Evolutionary conservation across 2,113 vertebrate genomes (phyloP), one percentile per base, ranked within the genome.

Genomic region (Acinonyx jubatus): DNA sequence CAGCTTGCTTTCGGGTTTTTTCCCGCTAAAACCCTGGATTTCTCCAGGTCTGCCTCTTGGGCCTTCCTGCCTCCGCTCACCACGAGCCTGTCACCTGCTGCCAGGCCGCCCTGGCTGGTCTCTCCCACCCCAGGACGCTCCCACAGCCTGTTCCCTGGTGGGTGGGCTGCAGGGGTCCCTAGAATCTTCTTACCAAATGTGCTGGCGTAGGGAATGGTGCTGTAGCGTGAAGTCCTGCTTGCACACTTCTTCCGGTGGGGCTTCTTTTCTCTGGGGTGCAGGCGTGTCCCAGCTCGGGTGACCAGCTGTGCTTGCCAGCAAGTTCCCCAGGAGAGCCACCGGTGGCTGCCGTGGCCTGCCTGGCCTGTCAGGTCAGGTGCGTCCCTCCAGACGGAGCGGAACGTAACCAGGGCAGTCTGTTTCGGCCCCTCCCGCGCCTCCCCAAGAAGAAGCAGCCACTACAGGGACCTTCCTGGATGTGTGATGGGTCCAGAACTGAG

Each of bases 181-280:
- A 10, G 19, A 10, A n/a, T 31, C 71, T 41, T 50, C 74, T 69
- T 48, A n/a, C n/a, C 27, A 29, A 27, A 48, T 16, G 23, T 83
- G 83, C 45, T 5, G 0, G 3, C 4, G 0, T 25, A 12, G 29
- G 90, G 45, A 73, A 55, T 9, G 66, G 31, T 55, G 36, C 79
- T 88, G 33, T 7, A 5, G 78, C 41, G 6, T 23, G 9, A 19
- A 36, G 0, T 9, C 27, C 5, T 31, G 71, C 52, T 66, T 45
- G 33, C 6, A 10, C 6, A 0, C 7, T 0, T 27, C 8, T 33
- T 52, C 15, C 19, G 9, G 29, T 14, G 4, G 13, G 29, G 12
- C 50, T 41, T 23, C 81, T 16, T 29, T 41, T 25, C 25, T 27
- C 61, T 36, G 33, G 83, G n/a, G 69, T 7, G 4, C 25, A 3